Conservation (phyloP, 2,888 invertebrate genomes). For the Cordilura impudica region DNA sequence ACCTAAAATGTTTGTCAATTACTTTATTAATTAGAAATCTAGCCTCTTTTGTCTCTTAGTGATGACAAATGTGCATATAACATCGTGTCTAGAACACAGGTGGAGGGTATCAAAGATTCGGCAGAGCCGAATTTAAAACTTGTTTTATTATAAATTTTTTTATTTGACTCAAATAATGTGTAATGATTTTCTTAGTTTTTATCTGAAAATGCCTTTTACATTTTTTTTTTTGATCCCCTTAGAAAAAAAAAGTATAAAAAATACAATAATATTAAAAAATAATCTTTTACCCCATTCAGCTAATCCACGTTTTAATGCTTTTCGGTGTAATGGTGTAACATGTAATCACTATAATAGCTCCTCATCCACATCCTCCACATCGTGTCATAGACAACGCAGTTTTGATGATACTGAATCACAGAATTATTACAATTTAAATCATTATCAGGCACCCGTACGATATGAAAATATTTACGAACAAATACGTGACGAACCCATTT, state of each 20-base stretch:
- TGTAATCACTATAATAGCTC: constrained; percentile 52
- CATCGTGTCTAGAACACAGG: no score
- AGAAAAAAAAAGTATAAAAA: background rate
- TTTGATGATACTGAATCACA: constrained; percentile 78
- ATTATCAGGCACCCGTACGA: constrained; percentile 72
- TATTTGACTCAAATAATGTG: no score
- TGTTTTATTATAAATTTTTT: no score
- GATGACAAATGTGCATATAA: no score
- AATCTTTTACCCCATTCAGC: constrained; percentile 55
- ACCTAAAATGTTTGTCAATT: no score
- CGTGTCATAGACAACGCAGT: constrained; percentile 75
- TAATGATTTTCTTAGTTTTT: no score
- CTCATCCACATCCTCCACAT: constrained; percentile 50
- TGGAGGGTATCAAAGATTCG: no score
- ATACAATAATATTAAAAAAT: background rate
- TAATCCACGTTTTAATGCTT: constrained; percentile 68
- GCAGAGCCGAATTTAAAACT: no score
- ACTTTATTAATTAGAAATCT: no score
- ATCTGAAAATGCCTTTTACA: no score
- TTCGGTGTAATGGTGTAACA: constrained; percentile 67
- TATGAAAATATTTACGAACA: constrained; percentile 80
- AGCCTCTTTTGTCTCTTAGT: no score
- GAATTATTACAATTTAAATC: constrained; percentile 75
- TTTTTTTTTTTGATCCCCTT: no score
- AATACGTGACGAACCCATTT: constrained; percentile 79